Conservation (phyloP, 1,140 invertebrate genomes). For the Euglossa dilemma region DNA sequence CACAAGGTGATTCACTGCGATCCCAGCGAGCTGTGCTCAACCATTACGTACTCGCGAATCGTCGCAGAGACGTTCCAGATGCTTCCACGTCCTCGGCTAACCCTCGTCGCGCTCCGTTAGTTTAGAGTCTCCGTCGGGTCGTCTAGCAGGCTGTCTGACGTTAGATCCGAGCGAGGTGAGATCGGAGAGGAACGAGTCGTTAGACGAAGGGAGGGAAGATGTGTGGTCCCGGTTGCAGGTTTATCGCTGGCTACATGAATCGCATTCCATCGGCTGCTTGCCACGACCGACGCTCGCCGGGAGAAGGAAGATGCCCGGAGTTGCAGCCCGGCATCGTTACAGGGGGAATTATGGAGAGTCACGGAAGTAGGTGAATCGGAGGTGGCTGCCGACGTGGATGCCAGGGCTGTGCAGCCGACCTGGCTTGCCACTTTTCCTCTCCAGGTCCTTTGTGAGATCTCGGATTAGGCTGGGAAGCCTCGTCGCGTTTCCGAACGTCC, state of each 20-base stretch:
- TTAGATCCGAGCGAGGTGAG: neutral
- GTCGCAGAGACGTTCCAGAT: slow-evolving; percentile 56
- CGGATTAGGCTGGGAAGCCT: no score
- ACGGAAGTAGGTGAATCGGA: slow-evolving; percentile 7
- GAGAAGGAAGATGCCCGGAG: slow-evolving; percentile 11
- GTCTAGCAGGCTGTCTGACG: no score
- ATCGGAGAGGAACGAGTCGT: neutral
- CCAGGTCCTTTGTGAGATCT: no score
- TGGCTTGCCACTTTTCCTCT: no score
- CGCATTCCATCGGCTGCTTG: slow-evolving; percentile 31
- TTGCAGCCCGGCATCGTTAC: neutral
- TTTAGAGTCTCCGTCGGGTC: no score
- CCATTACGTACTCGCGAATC: slow-evolving; percentile 62
- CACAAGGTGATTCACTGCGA: slow-evolving; percentile 78
- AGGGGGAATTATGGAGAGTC: neutral
- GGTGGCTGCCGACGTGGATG: neutral
- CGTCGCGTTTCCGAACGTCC: no score
- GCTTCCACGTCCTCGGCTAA: slow-evolving; percentile 16
- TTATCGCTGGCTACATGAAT: slow-evolving; percentile 22
- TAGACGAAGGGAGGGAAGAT: neutral
- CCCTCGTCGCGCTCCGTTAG: no score
- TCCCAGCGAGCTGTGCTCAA: slow-evolving; percentile 64
- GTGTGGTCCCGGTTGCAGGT: slow-evolving; percentile 25
- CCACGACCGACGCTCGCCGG: slow-evolving; percentile 4
- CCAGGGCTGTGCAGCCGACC: neutral